Percentiles rank a stretch among this genome's conserved stretches.
Evolutionary conservation across 2,888 invertebrate species (phyloP).

Genomic region (Catocala nupta): DNA sequence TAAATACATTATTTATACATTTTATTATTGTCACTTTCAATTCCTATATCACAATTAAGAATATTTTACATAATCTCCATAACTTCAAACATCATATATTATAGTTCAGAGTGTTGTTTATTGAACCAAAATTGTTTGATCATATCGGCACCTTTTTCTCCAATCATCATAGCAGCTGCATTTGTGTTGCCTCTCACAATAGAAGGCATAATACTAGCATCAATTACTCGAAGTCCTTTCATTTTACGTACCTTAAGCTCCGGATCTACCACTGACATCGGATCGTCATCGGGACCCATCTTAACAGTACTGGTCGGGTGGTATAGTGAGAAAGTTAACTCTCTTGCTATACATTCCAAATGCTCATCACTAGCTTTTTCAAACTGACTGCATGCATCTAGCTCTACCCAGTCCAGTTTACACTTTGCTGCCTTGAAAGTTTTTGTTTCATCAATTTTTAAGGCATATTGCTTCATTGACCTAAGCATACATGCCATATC

Average conservation of each 20-base stretch:
- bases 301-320: constrained; percentile 90
- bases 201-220: constrained; percentile 90
- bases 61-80: constrained; percentile 7
- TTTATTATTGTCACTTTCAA: too few relatives aligned
- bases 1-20: too few relatives aligned
- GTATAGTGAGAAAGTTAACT: constrained; percentile 85
- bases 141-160: constrained; percentile 89
- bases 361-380: constrained; percentile 60
- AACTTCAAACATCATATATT: constrained; percentile 15
- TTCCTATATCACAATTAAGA: not conserved
- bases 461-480: constrained; percentile 58
- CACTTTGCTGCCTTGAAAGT: constrained; percentile 62
- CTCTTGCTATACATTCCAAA: constrained; percentile 64
- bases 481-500: constrained; percentile 78
- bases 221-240: constrained; percentile 86
- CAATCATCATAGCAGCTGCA: constrained; percentile 89
- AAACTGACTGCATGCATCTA: constrained; percentile 65
- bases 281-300: constrained; percentile 86
- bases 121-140: constrained; percentile 86
- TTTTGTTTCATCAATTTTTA: constrained; percentile 63
- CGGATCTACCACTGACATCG: constrained; percentile 85
- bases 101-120: constrained; percentile 62
- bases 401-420: constrained; percentile 66
- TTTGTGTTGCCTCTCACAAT: constrained; percentile 89
- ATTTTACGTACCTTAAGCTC: constrained; percentile 85